These are phyloP conservation scores for Erythrocercus mccallii DNA, from an alignment of 2,113 vertebrate genomes.

Conservation along the genomic window DNA sequence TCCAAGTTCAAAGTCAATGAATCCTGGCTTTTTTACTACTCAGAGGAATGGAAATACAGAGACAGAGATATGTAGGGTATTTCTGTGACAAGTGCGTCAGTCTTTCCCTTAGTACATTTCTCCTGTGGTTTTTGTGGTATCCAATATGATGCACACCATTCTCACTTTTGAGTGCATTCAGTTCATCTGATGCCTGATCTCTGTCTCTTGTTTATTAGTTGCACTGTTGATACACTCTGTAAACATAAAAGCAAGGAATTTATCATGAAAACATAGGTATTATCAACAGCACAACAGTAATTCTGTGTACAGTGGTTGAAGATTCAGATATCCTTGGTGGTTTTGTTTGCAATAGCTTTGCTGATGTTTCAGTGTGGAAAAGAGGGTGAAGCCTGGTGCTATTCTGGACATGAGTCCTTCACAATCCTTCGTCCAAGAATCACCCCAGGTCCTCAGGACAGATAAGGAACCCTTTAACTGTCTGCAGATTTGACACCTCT, in stretches of 20 bases:
- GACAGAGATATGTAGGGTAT: not conserved
- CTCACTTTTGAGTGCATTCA: not conserved
- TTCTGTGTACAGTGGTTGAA: not conserved
- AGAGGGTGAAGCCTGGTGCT: not conserved
- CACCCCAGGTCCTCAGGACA: not conserved
- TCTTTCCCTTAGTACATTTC: constrained; percentile 15
- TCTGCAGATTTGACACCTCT: not conserved
- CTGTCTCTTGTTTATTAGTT: constrained; percentile 31
- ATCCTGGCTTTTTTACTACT: not conserved
- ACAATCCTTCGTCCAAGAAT: not conserved
- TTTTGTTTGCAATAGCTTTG: not conserved
- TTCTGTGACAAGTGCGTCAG: constrained; percentile 8
- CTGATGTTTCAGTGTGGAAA: not conserved
- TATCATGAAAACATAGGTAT: constrained; percentile 30
- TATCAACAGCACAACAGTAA: not conserved
- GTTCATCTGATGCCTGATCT: constrained; percentile 21
- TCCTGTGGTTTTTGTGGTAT: constrained; percentile 48
- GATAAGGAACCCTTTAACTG: not conserved
- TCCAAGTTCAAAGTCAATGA: not conserved
- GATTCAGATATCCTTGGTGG: not conserved
- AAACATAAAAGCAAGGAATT: constrained; percentile 37
- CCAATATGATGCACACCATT: constrained; percentile 28
- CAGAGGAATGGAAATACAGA: not conserved
- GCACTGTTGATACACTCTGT: constrained; percentile 11
- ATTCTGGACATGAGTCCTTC: not conserved